A percentile compares a stretch with the other conserved stretches of the same genome.
These are phyloP conservation scores for Heliconius hewitsoni DNA, from an alignment of 1,140 invertebrate species.

Conservation along the genomic window DNA sequence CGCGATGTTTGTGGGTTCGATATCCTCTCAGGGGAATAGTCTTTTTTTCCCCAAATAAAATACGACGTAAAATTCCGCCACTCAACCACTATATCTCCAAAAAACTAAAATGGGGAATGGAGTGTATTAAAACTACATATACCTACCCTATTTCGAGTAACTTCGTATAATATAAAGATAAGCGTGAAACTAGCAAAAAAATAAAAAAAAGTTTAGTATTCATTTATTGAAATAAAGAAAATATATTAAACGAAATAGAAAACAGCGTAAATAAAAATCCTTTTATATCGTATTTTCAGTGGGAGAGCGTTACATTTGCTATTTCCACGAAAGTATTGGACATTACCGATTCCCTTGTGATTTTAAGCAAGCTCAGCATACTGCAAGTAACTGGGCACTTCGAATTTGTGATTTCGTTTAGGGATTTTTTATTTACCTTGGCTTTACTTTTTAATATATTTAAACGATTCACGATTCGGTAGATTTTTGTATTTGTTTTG, in stretches of 20 bases:
- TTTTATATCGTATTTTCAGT: constrained; percentile 4
- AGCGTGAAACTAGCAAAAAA: no score
- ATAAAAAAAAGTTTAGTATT: background rate
- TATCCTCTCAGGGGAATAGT: no score
- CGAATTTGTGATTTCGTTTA: background rate
- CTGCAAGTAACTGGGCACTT: background rate
- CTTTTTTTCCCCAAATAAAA: no score
- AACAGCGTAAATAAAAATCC: background rate
- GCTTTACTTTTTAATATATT: background rate
- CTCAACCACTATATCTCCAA: no score
- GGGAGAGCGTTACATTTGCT: constrained; percentile 6
- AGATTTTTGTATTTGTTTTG: no score
- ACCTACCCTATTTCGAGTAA: no score
- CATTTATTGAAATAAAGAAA: background rate
- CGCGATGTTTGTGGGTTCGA: no score
- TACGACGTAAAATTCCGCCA: no score
- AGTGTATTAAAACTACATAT: no score
- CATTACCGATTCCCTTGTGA: background rate
- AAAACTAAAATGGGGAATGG: no score
- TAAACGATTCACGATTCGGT: background rate
- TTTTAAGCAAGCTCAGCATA: constrained; percentile 6
- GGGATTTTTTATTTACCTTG: background rate
- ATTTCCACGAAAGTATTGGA: background rate
- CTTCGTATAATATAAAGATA: no score
- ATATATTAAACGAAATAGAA: background rate